Conservation (phyloP, 2,797 vertebrate species). For the Cyprinodon diabolis region DNA sequence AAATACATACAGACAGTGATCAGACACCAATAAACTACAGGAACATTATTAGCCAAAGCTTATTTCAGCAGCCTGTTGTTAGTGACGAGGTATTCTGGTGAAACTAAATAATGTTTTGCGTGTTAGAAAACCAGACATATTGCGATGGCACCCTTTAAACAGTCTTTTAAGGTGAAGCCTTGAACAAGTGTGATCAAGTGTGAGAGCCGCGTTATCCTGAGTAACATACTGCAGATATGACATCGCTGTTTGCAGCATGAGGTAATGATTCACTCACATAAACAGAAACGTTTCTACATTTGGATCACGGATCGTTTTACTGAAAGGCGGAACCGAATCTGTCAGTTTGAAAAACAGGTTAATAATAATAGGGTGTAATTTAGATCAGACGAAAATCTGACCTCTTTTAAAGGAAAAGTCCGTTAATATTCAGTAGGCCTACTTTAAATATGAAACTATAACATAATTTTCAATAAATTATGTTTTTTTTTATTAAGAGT, state of each 20-base stretch:
- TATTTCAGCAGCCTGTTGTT: too few species aligned
- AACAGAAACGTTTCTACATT: neutral
- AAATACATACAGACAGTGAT: slow-evolving; percentile 1
- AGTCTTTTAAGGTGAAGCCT: too few species aligned
- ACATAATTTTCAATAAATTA: too few species aligned
- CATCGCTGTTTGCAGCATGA: neutral
- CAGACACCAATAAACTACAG: neutral
- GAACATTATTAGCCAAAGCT: neutral
- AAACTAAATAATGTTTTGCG: neutral
- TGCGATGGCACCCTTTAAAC: neutral
- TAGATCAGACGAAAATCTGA: neutral
- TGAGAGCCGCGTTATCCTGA: neutral
- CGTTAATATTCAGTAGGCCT: too few species aligned
- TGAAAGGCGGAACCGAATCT: neutral
- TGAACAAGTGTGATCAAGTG: too few species aligned
- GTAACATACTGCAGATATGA: too few species aligned
- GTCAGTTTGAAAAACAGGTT: neutral
- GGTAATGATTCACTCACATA: neutral
- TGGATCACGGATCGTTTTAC: neutral
- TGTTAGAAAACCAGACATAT: neutral
- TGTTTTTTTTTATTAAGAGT: too few species aligned
- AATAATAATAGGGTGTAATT: neutral
- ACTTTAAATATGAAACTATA: too few species aligned
- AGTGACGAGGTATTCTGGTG: neutral
- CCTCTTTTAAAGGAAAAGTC: neutral